phyloP scores from a whole-genome alignment of 2,113 vertebrate species.

The Penelope pileata region DNA sequence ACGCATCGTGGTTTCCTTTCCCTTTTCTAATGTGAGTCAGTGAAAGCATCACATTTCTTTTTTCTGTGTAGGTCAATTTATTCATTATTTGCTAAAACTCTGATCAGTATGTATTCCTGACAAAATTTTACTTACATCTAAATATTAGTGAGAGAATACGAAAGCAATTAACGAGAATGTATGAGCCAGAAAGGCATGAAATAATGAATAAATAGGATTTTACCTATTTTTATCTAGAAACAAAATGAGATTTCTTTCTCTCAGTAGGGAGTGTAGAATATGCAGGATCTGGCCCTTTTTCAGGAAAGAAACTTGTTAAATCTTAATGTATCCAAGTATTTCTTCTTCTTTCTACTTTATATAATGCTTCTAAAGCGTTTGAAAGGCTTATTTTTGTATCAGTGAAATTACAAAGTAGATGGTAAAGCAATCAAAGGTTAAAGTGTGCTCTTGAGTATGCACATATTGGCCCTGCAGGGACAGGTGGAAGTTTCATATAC shows the following conservation, averaged over 20 bases:
- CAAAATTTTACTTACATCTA: background rate
- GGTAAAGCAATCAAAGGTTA: constrained; percentile 25
- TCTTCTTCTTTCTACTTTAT: background rate
- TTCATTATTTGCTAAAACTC: background rate
- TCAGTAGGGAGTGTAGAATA: background rate
- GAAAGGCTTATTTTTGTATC: background rate
- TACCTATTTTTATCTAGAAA: background rate
- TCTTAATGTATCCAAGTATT: background rate
- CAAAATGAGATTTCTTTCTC: background rate
- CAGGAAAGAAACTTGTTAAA: background rate
- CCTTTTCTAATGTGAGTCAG: background rate
- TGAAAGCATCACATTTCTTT: background rate
- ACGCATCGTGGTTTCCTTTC: background rate
- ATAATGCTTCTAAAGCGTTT: background rate
- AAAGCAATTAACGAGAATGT: background rate
- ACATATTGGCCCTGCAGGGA: background rate
- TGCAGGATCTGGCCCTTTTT: background rate
- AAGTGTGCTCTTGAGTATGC: background rate
- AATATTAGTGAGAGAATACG: background rate
- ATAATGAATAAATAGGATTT: background rate
- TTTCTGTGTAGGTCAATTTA: background rate
- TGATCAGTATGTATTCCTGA: background rate
- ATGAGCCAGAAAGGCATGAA: background rate
- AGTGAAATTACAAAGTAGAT: background rate
- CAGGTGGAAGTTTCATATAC: background rate